Conservation (phyloP, 2,113 vertebrate species). For the Pandion haliaetus region DNA sequence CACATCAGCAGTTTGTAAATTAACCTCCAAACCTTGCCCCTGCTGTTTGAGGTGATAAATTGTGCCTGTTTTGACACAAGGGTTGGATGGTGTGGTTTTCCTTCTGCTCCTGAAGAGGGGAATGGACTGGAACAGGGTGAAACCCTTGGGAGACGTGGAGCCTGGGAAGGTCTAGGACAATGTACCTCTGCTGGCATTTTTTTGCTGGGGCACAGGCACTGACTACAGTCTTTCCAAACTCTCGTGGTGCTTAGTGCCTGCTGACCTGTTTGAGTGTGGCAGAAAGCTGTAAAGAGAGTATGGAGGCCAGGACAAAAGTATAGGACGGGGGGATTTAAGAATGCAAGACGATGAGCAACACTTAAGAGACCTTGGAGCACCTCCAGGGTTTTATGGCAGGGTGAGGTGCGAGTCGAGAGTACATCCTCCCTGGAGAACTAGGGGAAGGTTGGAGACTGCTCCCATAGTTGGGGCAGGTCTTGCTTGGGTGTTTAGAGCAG, state of each 20-base stretch:
- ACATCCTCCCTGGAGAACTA: neutral
- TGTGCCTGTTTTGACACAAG: neutral
- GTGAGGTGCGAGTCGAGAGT: neutral
- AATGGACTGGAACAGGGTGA: neutral
- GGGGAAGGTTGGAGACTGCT: neutral
- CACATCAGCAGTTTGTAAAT: neutral
- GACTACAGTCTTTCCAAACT: neutral
- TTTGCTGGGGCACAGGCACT: neutral
- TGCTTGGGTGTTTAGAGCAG: neutral
- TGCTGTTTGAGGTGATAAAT: neutral
- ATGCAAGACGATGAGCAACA: neutral
- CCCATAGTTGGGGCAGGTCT: neutral
- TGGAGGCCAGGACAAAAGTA: neutral
- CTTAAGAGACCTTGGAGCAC: neutral
- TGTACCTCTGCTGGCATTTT: neutral
- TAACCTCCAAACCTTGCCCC: neutral
- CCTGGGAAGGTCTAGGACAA: neutral
- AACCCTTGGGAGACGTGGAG: neutral
- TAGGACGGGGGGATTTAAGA: neutral
- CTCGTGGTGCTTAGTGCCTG: neutral
- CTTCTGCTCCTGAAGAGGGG: neutral
- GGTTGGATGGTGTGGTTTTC: neutral
- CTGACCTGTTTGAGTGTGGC: no score
- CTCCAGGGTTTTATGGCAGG: neutral
- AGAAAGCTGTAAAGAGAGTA: neutral